Base-by-base conservation (phyloP, 2,797 vertebrate genomes). In the Botia almorhae region DNA sequence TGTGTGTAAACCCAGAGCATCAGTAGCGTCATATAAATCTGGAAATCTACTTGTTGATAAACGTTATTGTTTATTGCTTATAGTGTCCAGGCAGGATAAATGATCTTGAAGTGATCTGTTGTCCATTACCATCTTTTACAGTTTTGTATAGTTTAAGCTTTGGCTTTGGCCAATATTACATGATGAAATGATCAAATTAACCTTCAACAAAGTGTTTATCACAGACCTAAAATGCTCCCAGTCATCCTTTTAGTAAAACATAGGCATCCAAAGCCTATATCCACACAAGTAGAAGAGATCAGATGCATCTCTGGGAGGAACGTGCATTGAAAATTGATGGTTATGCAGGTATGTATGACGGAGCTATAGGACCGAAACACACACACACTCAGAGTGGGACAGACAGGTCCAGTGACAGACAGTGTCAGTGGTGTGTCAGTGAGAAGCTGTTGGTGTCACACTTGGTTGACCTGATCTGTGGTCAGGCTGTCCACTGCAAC, bases 371-470 rank as follows among this genome's bases (percentile, higher is more conserved):
- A 68, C 70, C 76, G 74, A 82, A 76, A 67, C 55, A 73, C 83
- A 74, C 76, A 79, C 78, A 67, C 75, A 64, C 56, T 70, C 43
- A 50, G 70, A 82, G 69, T 5, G 70, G 69, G 80, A 78, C 69
- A 61, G 84, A 86, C 79, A 86, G 81, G 81, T 46, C 69, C 56
- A 61, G 92, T 94, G 93, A 94, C 93, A 94, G 93, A 94, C 92
- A 88, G 93, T 93, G 92, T 93, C 92, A 94, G 93, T 83, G 87
- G 83, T 1, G 91, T 94, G 94, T 94, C 93, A 94, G 92, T 86
- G 91, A 93, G 92, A 94, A 88, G 92, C 93, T 93, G 93, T 94
- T 94, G 92, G 93, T 94, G 93, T 95, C 94, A 95, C 94, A 95
- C 93, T 93, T 93, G 90, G 93, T 93, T 94, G 94, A 94, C 93